Conservation (phyloP, 2,888 invertebrate species). For the Torymus tubicola region DNA sequence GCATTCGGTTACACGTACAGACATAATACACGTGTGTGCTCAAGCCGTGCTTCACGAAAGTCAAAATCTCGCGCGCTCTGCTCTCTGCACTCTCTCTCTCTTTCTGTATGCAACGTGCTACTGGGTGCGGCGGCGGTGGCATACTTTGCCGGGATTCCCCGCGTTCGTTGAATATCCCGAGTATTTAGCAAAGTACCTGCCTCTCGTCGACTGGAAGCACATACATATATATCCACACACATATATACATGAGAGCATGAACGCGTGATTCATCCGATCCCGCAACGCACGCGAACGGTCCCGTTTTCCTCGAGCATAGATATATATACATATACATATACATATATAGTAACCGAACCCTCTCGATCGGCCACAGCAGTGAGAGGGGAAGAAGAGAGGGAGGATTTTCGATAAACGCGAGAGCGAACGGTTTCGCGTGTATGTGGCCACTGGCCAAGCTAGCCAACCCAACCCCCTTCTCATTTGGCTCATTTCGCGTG, state of each 20-base stretch:
- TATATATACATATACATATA: too few species aligned
- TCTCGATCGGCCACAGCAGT: too few species aligned
- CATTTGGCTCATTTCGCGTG: not conserved
- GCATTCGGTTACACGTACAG: too few species aligned
- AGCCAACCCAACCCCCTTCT: too few species aligned
- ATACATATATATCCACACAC: not conserved
- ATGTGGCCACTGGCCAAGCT: too few species aligned
- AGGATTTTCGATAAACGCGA: slow-evolving; percentile 35
- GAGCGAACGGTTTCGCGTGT: too few species aligned
- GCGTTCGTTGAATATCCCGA: slow-evolving; percentile 32
- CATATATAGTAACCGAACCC: too few species aligned
- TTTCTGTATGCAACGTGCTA: not conserved
- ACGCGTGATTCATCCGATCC: slow-evolving; percentile 30
- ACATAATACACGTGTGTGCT: too few species aligned
- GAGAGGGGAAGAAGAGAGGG: too few species aligned
- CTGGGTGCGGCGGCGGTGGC: not conserved
- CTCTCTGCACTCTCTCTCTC: not conserved
- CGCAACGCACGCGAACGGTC: not conserved
- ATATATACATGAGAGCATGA: not conserved
- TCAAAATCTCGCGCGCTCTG: not conserved
- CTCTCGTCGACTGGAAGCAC: too few species aligned
- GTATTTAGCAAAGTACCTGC: slow-evolving; percentile 39
- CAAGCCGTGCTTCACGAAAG: too few species aligned
- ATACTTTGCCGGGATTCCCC: slow-evolving; percentile 35
- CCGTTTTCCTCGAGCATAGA: too few species aligned